Evolutionary conservation across 2,797 vertebrate genomes (phyloP), one percentile per base, ranked within the genome.

Genomic region (Tokudaia tokunoshimensis): DNA sequence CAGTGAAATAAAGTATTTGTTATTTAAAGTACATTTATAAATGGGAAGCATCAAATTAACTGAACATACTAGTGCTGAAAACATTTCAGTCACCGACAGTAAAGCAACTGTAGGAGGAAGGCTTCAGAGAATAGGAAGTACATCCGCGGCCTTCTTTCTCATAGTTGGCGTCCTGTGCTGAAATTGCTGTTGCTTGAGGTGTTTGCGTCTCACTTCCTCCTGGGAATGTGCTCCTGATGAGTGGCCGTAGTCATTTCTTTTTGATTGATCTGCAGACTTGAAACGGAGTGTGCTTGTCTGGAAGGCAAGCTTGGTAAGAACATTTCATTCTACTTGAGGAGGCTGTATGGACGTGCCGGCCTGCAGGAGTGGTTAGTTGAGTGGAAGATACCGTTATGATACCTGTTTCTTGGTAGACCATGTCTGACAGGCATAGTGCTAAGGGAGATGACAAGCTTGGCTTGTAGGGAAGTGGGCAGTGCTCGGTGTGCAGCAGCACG

Each of bases 211-310:
- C 0, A 3, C 2, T n/a, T 3, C 22, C 83, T 87, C 31, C 0
- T 6, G 81, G 94, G 87, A 80, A 52, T 72, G 74, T 3, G 2
- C 3, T 34, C 72, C n/a, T 86, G 96, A 96, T 50, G 92, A 86
- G 70, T 37, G 85, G 76, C 81, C 75, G 63, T 31, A 96, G 85
- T 41, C 11, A 0, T 55, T 75, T 75, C 88, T 44, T 70, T 84
- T 20, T 44, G 90, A 72, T 93, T 57, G 81, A 22, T 24, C 10
- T 24, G 47, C 52, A 79, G 26, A 55, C 55, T 20, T 12, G 61
- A 47, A 74, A 59, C 22, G 1, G 26, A 26, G n/a, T 61, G 37
- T 74, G 57, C 90, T 92, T 78, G 37, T 37, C 20, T 10, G 19
- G 72, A 12, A 20, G 74, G 37, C 5, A 31, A 4, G 41, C 67